phyloP scores from a whole-genome alignment of 2,888 invertebrate species.

The Cryptus armator region DNA sequence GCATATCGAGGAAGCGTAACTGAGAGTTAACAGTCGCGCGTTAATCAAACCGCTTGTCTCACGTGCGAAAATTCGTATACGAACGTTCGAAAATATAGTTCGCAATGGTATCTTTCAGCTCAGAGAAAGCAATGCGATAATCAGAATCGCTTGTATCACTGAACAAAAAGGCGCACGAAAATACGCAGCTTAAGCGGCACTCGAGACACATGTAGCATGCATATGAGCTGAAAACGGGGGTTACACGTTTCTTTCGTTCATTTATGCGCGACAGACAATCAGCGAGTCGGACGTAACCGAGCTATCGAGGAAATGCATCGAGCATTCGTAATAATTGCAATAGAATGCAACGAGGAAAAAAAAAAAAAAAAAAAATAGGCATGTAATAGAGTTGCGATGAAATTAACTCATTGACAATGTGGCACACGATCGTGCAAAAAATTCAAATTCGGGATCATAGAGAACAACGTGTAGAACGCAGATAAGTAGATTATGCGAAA shows the following conservation, averaged over 20 bases:
- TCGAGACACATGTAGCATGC: constrained; percentile 30
- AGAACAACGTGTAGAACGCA: neutral
- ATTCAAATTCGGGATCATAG: neutral
- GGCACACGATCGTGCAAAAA: constrained; percentile 11
- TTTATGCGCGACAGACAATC: constrained; percentile 48
- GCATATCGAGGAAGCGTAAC: no score
- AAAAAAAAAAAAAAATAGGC: neutral
- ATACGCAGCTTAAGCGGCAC: constrained; percentile 4
- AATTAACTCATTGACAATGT: constrained; percentile 49
- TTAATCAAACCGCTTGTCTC: neutral
- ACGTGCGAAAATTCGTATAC: neutral
- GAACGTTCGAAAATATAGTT: neutral
- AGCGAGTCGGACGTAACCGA: constrained; percentile 46
- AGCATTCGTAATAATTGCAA: constrained; percentile 24
- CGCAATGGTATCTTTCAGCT: neutral
- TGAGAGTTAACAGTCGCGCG: no score
- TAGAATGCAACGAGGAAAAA: neutral
- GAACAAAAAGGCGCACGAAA: neutral
- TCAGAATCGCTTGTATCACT: constrained; percentile 68
- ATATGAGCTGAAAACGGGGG: constrained; percentile 14
- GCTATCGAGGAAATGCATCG: constrained; percentile 30
- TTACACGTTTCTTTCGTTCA: constrained; percentile 36
- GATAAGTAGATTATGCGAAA: neutral
- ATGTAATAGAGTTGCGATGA: constrained; percentile 34
- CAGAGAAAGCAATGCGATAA: constrained; percentile 70